These are phyloP conservation scores for Penaeus japonicus DNA, from an alignment of 1,140 invertebrate genomes.

Conservation along the genomic window DNA sequence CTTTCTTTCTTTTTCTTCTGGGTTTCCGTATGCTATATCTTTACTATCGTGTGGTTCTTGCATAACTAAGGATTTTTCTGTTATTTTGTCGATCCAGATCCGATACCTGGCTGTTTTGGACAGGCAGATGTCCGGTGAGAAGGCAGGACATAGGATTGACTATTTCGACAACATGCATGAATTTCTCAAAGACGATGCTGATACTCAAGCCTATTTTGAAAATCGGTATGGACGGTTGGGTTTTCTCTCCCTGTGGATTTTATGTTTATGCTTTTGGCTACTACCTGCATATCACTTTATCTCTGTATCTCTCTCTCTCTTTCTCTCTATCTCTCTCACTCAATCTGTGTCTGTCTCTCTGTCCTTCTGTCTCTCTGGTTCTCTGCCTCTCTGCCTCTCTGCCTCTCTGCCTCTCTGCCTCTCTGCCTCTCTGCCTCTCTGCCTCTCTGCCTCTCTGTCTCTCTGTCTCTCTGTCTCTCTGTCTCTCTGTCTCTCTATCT, in stretches of 20 bases:
- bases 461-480: no score
- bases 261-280: not conserved
- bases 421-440: no score
- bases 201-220: slow-evolving; percentile 15
- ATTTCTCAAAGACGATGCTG: slow-evolving; percentile 37
- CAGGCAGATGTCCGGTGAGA: slow-evolving; percentile 28
- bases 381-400: no score
- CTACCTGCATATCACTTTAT: not conserved
- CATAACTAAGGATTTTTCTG: no score
- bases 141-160: slow-evolving; percentile 28
- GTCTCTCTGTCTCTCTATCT: no score
- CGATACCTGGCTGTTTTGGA: slow-evolving; percentile 42
- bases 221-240: not conserved
- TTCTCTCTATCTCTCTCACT: not conserved
- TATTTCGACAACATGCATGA: slow-evolving; percentile 39
- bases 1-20: no score
- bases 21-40: no score
- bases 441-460: no score
- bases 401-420: no score
- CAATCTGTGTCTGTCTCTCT: no score
- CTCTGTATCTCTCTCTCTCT: not conserved
- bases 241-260: not conserved
- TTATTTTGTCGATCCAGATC: not conserved
- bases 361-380: not conserved
- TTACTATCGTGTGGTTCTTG: no score